These are phyloP conservation scores for Anarhynchus alexandrinus DNA, from an alignment of 2,113 vertebrate genomes.

Conservation along the genomic window DNA sequence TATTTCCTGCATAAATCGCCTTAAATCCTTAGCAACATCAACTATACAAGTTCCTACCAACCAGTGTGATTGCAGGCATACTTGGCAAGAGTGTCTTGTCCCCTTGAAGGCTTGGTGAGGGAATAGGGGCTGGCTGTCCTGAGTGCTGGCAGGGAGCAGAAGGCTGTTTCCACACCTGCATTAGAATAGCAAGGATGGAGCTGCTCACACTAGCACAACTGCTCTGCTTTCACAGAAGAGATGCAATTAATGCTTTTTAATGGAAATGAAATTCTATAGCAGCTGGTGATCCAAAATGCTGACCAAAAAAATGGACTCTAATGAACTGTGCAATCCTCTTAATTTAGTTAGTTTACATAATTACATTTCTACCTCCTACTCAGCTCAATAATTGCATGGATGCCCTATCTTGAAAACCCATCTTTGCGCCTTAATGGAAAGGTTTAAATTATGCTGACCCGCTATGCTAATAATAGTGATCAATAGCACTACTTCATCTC, in stretches of 20 bases:
- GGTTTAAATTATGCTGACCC: conserved; percentile 34
- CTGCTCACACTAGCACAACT: neutral
- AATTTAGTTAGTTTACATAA: conserved; percentile 70
- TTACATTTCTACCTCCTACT: conserved; percentile 67
- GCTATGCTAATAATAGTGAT: conserved; percentile 24
- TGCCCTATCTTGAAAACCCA: conserved; percentile 35
- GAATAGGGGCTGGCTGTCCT: neutral
- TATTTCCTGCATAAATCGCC: neutral
- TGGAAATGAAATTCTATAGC: conserved; percentile 41
- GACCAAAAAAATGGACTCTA: conserved; percentile 54
- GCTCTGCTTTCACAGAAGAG: neutral
- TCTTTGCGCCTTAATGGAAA: conserved; percentile 31
- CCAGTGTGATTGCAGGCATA: neutral
- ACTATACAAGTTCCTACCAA: neutral
- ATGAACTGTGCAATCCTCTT: conserved; percentile 63
- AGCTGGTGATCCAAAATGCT: conserved; percentile 64
- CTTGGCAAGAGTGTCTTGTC: neutral
- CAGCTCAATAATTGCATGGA: conserved; percentile 44
- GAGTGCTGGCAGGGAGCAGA: neutral
- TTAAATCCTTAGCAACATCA: neutral
- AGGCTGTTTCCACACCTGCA: neutral
- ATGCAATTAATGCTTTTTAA: conserved; percentile 52
- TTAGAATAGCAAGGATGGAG: neutral
- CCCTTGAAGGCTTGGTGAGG: accelerated
- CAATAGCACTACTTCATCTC: neutral